Evolutionary conservation across 2,113 vertebrate genomes (phyloP).

Genomic region (Oriolus oriolus): DNA sequence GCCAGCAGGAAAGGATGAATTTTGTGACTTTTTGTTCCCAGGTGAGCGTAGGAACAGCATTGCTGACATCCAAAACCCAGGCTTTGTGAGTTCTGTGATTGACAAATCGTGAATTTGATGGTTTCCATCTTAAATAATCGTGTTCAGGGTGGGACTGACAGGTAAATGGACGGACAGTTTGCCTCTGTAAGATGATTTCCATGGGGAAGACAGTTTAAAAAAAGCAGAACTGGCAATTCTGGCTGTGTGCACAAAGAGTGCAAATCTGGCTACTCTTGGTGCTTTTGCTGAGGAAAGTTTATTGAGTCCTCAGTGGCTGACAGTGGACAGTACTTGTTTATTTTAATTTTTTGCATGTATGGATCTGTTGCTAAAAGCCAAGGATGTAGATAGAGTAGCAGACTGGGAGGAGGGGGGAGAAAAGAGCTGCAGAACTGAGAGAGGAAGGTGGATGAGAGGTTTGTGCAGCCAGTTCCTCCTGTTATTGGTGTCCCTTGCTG

Average conservation of each 20-base stretch:
- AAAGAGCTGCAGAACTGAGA: neutral
- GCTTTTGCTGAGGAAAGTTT: neutral
- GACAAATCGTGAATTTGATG: neutral
- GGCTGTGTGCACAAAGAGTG: neutral
- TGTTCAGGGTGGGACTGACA: neutral
- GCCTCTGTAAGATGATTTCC: neutral
- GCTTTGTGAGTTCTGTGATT: neutral
- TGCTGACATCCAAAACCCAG: neutral
- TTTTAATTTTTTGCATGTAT: neutral
- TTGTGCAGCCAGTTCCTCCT: neutral
- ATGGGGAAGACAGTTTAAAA: neutral
- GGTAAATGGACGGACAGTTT: neutral
- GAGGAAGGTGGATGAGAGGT: neutral
- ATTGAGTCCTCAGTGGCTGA: accelerated
- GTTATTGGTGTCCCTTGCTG: neutral
- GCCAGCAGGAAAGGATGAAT: neutral
- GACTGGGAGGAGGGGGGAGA: accelerated
- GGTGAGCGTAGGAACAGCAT: neutral
- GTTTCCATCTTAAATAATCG: neutral
- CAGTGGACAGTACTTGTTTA: accelerated
- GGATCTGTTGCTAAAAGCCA: neutral
- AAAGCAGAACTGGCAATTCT: neutral
- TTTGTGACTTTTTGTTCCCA: neutral
- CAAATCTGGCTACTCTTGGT: neutral
- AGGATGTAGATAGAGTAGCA: neutral